Evolutionary conservation across 2,113 vertebrate species (phyloP), one percentile per base, ranked within the genome.

Genomic region (Triplophysa tibetana): DNA sequence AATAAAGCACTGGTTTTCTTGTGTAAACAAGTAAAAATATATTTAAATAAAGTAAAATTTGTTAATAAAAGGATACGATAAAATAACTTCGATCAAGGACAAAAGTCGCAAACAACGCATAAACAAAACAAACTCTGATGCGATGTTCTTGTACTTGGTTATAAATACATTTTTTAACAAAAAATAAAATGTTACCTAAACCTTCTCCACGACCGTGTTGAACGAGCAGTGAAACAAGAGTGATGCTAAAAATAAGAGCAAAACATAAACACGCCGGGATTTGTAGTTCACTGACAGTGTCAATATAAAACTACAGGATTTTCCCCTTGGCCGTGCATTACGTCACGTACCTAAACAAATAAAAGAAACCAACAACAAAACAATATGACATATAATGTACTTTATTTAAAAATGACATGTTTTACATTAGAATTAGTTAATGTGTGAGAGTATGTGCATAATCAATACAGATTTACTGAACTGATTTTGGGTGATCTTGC

Each of bases 331-430:
- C 14, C 6, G 26, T 72, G 24, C 8, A 38, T n/a, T 38, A 43
- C 43, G 56, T 61, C 70, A 61, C 41, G 0, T 11, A 48, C 6
- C 2, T 8, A 68, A 24, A 45, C 8, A 1, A 54, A 0, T n/a
- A 11, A 38, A 48, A 67, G 17, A 73, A 14, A 9, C 13, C 29
- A 4, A 73, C 10, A 24, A 11, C 7, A 74, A 14, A 75, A 80
- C 26, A 8, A 17, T 62, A 56, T 70, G 67, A 41, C 81, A 80
- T 43, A 83, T 80, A 60, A 67, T 9, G 66, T 72, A 82, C 78
- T 92, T 91, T 90, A 88, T 90, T 91, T 91, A 81, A 88, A 91
- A 85, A 89, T 56, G 33, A 86, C 61, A 85, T 75, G 85, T 45
- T 79, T 64, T 85, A 84, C 75, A 86, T 83, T 84, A 84, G 83